Evolutionary conservation across 1,140 invertebrate species (phyloP).

Genomic region (Drepana arcuata): DNA sequence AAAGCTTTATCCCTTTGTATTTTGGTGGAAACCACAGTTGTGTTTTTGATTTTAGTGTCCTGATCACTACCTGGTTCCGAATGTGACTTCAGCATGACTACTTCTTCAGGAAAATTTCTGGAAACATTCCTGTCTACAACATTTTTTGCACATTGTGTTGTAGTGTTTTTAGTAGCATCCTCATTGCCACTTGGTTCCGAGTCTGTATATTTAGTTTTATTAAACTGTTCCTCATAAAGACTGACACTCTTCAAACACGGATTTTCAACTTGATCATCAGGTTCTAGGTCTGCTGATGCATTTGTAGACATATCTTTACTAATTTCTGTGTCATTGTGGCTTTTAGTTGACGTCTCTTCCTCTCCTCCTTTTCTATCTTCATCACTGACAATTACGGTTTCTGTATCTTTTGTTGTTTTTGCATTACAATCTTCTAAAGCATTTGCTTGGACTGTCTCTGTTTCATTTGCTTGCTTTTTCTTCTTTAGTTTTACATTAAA

Average conservation of each 20-base stretch:
- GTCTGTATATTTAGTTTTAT: constrained; percentile 23
- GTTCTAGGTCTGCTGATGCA: background rate
- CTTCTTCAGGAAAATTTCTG: constrained; percentile 9
- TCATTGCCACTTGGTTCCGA: constrained; percentile 16
- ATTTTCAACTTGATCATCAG: constrained; percentile 16
- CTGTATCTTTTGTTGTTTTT: background rate
- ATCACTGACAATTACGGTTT: background rate
- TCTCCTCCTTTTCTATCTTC: background rate
- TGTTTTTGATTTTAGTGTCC: constrained; percentile 5
- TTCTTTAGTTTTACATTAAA: background rate
- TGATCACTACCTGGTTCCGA: constrained; percentile 26
- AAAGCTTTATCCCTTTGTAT: constrained; percentile 30
- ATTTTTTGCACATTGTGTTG: constrained; percentile 1
- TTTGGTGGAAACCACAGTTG: constrained; percentile 8
- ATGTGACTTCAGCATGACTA: constrained; percentile 36
- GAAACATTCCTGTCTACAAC: background rate
- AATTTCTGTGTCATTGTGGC: constrained; percentile 8
- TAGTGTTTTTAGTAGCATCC: constrained; percentile 3
- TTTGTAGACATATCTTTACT: constrained; percentile 1
- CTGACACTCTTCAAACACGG: constrained; percentile 46
- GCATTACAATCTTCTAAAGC: background rate
- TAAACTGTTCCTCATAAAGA: constrained; percentile 36
- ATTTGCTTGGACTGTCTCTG: constrained; percentile 4
- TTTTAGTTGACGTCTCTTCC: constrained; percentile 6
- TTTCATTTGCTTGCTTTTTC: background rate